These are phyloP conservation scores for Apocrypta bakeri DNA, from an alignment of 1,140 invertebrate genomes.

Conservation along the genomic window DNA sequence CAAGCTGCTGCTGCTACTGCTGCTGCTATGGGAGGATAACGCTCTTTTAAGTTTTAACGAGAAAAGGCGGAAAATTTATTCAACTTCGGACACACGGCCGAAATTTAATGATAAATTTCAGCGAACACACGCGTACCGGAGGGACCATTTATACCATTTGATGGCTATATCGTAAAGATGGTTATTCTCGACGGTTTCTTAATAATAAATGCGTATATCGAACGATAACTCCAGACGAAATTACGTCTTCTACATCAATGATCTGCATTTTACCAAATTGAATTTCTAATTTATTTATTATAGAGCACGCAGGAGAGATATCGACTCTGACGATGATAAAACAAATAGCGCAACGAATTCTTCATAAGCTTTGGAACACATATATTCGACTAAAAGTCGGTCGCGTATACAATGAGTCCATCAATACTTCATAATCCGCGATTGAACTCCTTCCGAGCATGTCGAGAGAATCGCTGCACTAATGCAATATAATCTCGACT, in stretches of 20 bases:
- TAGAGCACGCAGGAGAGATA: too few species aligned
- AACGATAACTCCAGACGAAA: too few species aligned
- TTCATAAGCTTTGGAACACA: not conserved
- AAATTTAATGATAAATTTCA: slow-evolving; percentile 44
- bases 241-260: not conserved
- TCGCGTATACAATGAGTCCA: not conserved
- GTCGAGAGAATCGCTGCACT: not conserved
- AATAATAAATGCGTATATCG: too few species aligned
- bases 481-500: not conserved
- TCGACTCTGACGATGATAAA: too few species aligned
- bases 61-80: slow-evolving; percentile 34
- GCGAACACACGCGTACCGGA: not conserved
- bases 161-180: too few species aligned
- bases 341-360: not conserved
- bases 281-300: not conserved
- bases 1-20: not conserved
- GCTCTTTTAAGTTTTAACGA: slow-evolving; percentile 47
- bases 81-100: slow-evolving; percentile 11
- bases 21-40: not conserved
- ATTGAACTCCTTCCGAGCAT: not conserved
- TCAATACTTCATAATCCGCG: not conserved
- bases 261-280: not conserved
- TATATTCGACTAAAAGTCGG: not conserved
- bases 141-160: too few species aligned
- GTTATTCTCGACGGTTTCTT: too few species aligned